Evolutionary conservation across 2,888 invertebrate species (phyloP).

Genomic region (Ischnura elegans): DNA sequence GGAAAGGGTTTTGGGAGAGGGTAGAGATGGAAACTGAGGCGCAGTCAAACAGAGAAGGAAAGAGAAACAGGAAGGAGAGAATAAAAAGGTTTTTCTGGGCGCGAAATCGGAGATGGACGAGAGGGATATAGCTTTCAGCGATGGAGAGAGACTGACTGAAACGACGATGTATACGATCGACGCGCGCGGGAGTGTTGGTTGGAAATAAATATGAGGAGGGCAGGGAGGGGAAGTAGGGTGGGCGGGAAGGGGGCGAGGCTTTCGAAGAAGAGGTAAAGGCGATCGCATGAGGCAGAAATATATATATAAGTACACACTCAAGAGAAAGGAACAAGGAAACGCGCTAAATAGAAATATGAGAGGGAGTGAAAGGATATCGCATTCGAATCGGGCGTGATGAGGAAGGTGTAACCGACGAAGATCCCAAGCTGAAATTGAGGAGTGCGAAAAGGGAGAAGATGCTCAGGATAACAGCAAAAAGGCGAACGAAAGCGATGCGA

Average conservation of each 20-base stretch:
- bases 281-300: not conserved
- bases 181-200: not conserved
- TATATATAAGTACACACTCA: no score
- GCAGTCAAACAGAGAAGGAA: not conserved
- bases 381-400: not conserved
- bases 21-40: not conserved
- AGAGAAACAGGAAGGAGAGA: not conserved
- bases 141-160: not conserved
- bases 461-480: no score
- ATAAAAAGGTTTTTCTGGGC: not conserved
- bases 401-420: not conserved
- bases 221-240: not conserved
- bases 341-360: not conserved
- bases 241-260: not conserved
- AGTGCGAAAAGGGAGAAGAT: no score
- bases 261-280: not conserved
- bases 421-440: not conserved
- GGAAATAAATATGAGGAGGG: not conserved
- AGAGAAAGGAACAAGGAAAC: not conserved
- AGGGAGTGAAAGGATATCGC: conserved; percentile 1
- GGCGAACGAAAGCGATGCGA: no score
- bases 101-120: not conserved
- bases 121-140: not conserved
- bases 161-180: not conserved
- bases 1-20: not conserved